Base-by-base conservation (phyloP, 2,888 invertebrate species). In the Drosophila birchii region DNA sequence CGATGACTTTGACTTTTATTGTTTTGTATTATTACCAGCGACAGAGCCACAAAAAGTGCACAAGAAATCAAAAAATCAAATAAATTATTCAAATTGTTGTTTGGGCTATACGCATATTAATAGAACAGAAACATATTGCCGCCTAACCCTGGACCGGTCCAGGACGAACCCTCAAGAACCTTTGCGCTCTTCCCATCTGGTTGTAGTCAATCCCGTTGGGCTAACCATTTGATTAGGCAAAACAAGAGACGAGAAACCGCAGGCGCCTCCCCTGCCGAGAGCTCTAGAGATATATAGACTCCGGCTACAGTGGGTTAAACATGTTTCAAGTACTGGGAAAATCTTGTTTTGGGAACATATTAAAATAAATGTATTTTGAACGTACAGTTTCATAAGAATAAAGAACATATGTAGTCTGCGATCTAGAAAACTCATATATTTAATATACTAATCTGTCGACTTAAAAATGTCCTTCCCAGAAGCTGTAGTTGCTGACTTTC, bases 51-150 rank as follows among this genome's bases (percentile, higher is more conserved):
- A 53, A 60, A 59, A 51, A 61, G 49, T 51, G 70, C 23, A 68
- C 68, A 76, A 79, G 87, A 88, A 87, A 88, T 90, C 90, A 85
- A 88, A 87, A 88, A 89, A 87, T 88, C 90, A 89, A 90, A 88
- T 88, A 88, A 88, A 90, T 88, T 90, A 88, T 88, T 88, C 84
- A 89, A 78, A 88, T 82, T 78, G 57, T 49, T 47, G 63, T 62
- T 69, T 71, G 61, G 71, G 32, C 32, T 29, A 23, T 16, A 53
- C 44, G 68, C 67, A 76, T 77, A 86, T 86, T 82, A 86, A 84
- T 81, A 69, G 63, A 54, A 57, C 53, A 64, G 63, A 26, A 69
- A 68, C 74, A 74, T 75, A 75, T 75, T 59, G 64, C 49, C 26
- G 64, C 49, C 26, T 29, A 56, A 56, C 60, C 80, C 58, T 26